Conservation (phyloP, 37 sponge, comb jelly and placozoan species). For the Ianthella basta region DNA sequence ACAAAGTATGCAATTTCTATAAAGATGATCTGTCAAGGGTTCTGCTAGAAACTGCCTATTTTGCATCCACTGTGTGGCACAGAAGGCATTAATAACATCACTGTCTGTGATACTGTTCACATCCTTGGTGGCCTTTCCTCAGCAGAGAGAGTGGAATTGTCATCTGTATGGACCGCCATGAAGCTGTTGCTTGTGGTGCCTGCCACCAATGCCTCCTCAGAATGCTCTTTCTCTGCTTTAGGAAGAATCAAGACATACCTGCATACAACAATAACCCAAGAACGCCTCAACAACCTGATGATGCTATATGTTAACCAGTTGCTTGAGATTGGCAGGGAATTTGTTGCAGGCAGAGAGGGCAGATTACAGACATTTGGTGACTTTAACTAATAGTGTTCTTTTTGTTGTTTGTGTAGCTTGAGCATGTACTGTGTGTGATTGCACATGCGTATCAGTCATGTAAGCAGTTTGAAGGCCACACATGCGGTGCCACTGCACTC, state of each 20-base stretch:
- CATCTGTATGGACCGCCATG: constrained; percentile 32
- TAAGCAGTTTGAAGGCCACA: too few species aligned
- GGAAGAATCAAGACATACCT: background rate
- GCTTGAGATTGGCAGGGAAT: background rate
- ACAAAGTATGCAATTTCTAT: constrained; percentile 19
- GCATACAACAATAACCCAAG: background rate
- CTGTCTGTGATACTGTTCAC: constrained; percentile 4
- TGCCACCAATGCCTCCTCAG: background rate
- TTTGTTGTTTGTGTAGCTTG: too few species aligned
- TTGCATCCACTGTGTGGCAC: constrained; percentile 10
- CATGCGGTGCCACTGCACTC: too few species aligned
- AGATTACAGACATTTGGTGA: background rate
- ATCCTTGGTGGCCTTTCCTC: constrained; percentile 28
- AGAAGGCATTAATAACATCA: constrained; percentile 3
- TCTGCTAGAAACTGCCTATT: constrained; percentile 29
- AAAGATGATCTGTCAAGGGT: constrained; percentile 19
- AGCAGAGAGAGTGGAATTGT: constrained; percentile 26
- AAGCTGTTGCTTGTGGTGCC: constrained; percentile 29
- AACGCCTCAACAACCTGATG: background rate
- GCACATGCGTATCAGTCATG: too few species aligned
- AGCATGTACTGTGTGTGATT: too few species aligned
- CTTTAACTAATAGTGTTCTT: constrained; percentile 2
- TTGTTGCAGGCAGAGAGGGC: background rate
- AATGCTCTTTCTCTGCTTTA: constrained; percentile 1
- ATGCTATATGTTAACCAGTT: background rate